Evolutionary conservation across 2,113 vertebrate species (phyloP), one percentile per base, ranked within the genome.

Genomic region (Thymallus thymallus): DNA sequence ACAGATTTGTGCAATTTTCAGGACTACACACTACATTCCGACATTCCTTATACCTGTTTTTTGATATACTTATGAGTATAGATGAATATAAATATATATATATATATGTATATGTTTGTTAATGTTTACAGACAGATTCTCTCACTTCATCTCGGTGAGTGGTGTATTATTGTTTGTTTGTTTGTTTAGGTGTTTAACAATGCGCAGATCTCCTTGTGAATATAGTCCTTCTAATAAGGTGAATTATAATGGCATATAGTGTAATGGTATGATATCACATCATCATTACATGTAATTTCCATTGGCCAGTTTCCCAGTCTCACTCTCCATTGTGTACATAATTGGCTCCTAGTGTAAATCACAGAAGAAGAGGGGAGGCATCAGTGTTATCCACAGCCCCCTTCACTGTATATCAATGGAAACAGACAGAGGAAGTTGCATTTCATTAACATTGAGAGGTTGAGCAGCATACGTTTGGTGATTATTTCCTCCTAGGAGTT

Each of bases 101-200:
- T 90, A 91, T 89, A 92, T 74, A 74, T 93, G 90, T 92, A 87
- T 90, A 91, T 88, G 91, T 93, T 93, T 92, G 87, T 91, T 91
- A 80, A 90, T 90, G 89, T 91, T 92, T 91, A 91, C 90, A 91
- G 81, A 85, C 86, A 75, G 84, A 86, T 90, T 87, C 84, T 89
- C 87, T 87, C 90, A 86, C 84, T 81, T 87, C 84, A 89, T 90
- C 87, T 84, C 64, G 45, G 85, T 89, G 86, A 87, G 88, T 88
- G 82, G 84, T 83, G 88, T 90, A 87, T 89, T 90, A 41, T 41
- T 41, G 35, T 41, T 41, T 35, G 86, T 41, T 41, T 35, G 86
- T 69, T 82, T 87, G 87, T 88, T 91, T 90, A 78, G 87, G 86
- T 90, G 90, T 90, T 90, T 74, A 84, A 76, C 88, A 87, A 87